phyloP scores from a whole-genome alignment of 2,797 vertebrate genomes.

The Meda fulgida region DNA sequence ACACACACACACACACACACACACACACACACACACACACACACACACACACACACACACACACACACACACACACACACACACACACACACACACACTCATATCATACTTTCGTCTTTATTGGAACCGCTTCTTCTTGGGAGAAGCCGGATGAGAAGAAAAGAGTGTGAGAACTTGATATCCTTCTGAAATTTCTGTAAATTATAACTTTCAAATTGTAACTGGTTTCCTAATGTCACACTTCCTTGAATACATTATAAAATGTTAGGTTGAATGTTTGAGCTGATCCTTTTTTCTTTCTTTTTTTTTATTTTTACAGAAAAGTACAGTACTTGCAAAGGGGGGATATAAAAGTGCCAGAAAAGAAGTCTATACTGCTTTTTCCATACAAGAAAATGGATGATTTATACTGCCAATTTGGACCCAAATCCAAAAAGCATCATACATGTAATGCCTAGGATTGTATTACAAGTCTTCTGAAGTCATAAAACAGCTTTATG shows the following conservation, averaged over 20 bases:
- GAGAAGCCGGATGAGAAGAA: background rate
- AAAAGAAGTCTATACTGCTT: background rate
- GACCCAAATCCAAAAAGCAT: too few species aligned
- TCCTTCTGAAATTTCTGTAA: background rate
- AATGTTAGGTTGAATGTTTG: background rate
- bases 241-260: too few species aligned
- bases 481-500: background rate
- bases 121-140: too few species aligned
- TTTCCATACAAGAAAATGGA: too few species aligned
- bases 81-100: too few species aligned
- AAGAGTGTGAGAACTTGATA: background rate
- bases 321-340: too few species aligned
- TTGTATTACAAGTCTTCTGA: background rate
- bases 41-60: background rate
- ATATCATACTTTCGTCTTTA: too few species aligned
- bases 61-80: too few species aligned
- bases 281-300: background rate
- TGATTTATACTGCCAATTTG: too few species aligned
- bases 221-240: background rate
- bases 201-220: background rate
- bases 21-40: background rate
- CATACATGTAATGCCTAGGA: too few species aligned
- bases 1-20: background rate
- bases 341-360: background rate
- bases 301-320: background rate